phyloP scores from a whole-genome alignment of 2,888 invertebrate species.

The Stenoptilia bipunctidactyla region DNA sequence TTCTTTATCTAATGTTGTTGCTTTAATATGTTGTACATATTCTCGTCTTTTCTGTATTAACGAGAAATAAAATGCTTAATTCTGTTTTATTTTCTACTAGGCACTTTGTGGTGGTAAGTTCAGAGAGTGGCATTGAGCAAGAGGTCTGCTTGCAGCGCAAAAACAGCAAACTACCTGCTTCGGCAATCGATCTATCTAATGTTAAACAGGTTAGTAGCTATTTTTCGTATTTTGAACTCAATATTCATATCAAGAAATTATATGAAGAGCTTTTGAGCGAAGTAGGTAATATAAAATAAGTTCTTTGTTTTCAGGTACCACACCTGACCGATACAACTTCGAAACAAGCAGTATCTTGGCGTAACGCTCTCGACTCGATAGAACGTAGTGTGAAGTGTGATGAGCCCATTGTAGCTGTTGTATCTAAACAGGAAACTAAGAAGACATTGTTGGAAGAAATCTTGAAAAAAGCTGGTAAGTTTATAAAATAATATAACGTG shows the following conservation, averaged over 20 bases:
- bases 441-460: constrained; percentile 17
- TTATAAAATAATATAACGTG: too few species aligned
- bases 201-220: neutral
- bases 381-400: constrained; percentile 14
- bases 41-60: too few species aligned
- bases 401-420: constrained; percentile 7
- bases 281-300: too few species aligned
- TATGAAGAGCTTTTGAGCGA: too few species aligned
- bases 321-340: neutral
- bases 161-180: neutral
- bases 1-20: neutral
- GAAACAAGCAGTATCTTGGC: constrained; percentile 4
- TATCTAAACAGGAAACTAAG: constrained; percentile 3
- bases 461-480: constrained; percentile 16
- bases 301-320: neutral
- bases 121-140: neutral
- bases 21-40: too few species aligned
- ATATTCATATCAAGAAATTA: too few species aligned
- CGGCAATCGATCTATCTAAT: neutral
- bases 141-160: neutral
- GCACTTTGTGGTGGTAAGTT: neutral
- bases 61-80: too few species aligned
- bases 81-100: neutral
- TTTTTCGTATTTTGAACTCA: too few species aligned
- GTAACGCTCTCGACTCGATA: constrained; percentile 11